Conservation (phyloP, 2,113 vertebrate species). For the Anser cygnoides region DNA sequence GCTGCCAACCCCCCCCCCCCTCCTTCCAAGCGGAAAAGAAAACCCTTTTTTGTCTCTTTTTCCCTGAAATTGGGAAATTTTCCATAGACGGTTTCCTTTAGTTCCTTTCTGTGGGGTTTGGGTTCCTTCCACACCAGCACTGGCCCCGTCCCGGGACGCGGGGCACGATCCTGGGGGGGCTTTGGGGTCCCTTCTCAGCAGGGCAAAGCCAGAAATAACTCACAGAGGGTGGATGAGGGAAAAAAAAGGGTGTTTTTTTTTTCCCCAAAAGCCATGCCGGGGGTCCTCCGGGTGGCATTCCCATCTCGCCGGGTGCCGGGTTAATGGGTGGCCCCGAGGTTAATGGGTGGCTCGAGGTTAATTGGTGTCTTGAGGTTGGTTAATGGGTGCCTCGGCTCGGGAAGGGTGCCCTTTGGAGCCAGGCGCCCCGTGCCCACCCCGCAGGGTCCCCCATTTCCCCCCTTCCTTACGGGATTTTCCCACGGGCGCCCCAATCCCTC, state of each 20-base stretch:
- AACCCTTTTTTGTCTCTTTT: not conserved
- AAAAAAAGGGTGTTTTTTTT: not conserved
- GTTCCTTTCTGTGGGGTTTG: too few relatives aligned
- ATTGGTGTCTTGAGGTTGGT: not conserved
- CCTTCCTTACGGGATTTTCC: too few relatives aligned
- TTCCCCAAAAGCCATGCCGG: not conserved
- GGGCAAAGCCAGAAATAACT: not conserved
- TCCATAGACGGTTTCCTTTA: not conserved
- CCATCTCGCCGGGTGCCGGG: not conserved
- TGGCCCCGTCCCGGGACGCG: not conserved
- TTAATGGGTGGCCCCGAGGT: not conserved
- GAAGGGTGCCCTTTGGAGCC: not conserved
- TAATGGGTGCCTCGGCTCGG: not conserved
- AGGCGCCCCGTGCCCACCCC: too few relatives aligned
- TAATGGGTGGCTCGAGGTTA: not conserved
- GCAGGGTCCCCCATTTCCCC: too few relatives aligned
- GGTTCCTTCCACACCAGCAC: not conserved
- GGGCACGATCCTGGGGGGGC: too few relatives aligned
- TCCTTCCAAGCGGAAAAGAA: too few relatives aligned
- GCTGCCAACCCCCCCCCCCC: not conserved
- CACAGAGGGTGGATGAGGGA: not conserved
- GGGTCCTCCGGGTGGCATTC: not conserved
- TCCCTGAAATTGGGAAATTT: not conserved
- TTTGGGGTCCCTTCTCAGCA: too few relatives aligned
- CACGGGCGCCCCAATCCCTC: too few relatives aligned